Conservation (phyloP, 2,113 vertebrate species). For the Pelodiscus sinensis region DNA sequence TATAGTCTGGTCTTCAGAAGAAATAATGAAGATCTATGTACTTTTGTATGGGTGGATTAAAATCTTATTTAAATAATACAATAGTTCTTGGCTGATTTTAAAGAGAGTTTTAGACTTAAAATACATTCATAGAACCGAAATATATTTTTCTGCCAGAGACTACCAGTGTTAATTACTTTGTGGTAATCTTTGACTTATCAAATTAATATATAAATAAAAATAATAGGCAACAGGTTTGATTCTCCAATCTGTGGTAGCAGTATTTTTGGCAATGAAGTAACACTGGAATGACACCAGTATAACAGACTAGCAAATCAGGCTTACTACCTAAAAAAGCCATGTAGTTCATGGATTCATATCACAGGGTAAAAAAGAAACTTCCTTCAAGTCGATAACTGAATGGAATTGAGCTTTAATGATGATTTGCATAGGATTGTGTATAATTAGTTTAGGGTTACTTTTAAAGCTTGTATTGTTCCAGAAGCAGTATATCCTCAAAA, state of each 20-base stretch:
- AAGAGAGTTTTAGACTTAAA: slow-evolving; percentile 71
- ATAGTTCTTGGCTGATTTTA: slow-evolving; percentile 48
- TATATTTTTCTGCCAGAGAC: slow-evolving; percentile 74
- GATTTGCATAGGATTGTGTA: background rate
- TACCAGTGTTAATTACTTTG: slow-evolving; percentile 66
- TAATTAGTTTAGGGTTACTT: background rate
- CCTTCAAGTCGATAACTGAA: background rate
- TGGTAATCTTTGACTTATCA: slow-evolving; percentile 73
- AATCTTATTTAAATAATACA: slow-evolving; percentile 62
- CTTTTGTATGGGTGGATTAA: slow-evolving; percentile 60
- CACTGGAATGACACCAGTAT: slow-evolving; percentile 20
- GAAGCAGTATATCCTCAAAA: slow-evolving; percentile 33
- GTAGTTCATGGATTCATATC: slow-evolving; percentile 12
- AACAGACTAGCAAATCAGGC: slow-evolving; percentile 38
- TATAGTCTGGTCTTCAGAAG: slow-evolving; percentile 51
- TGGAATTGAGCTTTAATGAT: slow-evolving; percentile 30
- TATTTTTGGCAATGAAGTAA: slow-evolving; percentile 17
- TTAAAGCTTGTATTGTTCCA: slow-evolving; percentile 36
- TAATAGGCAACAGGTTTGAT: slow-evolving; percentile 36
- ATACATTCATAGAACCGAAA: slow-evolving; percentile 77
- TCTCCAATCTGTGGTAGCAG: slow-evolving; percentile 37
- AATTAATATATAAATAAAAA: slow-evolving; percentile 4
- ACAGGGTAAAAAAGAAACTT: slow-evolving; percentile 18
- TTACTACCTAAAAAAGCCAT: slow-evolving; percentile 43
- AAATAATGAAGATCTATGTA: slow-evolving; percentile 61